phyloP scores from a whole-genome alignment of 2,888 invertebrate species.

The Mimachlamys varia region DNA sequence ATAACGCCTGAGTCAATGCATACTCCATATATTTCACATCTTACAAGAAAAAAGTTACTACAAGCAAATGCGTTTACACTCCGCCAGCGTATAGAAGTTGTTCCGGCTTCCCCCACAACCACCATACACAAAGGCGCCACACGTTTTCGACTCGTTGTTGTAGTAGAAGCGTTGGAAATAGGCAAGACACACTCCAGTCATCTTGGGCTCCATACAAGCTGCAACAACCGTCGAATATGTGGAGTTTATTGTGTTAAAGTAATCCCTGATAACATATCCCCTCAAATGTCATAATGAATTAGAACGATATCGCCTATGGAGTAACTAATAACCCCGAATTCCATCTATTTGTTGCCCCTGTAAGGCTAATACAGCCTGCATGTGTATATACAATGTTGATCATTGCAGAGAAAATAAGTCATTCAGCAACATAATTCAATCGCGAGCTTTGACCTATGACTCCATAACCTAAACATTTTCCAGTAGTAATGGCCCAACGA shows the following conservation, averaged over 20 bases:
- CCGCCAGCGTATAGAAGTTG: conserved; percentile 31
- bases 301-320: no score
- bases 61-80: conserved; percentile 42
- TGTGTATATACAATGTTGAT: no score
- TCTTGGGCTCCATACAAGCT: background rate
- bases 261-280: background rate
- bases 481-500: no score
- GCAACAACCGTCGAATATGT: background rate
- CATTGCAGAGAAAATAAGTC: no score
- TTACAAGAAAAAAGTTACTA: background rate
- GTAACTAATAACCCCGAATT: no score
- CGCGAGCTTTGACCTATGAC: no score
- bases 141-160: background rate
- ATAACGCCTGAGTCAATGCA: background rate
- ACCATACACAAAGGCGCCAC: background rate
- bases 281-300: no score
- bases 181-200: background rate
- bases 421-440: no score
- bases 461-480: no score
- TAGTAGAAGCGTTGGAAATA: background rate
- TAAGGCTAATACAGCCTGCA: no score
- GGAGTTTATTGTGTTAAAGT: background rate
- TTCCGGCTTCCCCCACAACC: conserved; percentile 45
- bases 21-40: background rate
- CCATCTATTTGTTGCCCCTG: no score